Conservation (phyloP, 1,140 invertebrate species). For the Zaprionus inermis region DNA sequence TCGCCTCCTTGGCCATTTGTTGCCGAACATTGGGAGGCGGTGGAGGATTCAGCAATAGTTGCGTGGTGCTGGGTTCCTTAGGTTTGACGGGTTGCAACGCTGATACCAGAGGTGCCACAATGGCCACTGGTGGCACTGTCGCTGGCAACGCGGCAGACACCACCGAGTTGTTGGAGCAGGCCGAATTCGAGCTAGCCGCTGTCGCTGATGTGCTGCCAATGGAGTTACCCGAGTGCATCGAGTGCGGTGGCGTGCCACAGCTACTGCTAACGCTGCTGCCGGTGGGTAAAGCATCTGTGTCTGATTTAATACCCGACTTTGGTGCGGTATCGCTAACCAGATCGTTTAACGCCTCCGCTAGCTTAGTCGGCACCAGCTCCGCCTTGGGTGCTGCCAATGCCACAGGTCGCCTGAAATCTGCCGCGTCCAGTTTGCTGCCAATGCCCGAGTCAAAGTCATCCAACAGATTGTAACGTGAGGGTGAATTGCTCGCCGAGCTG, state of each 20-base stretch:
- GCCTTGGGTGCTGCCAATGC: conserved; percentile 67
- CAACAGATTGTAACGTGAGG: conserved; percentile 85
- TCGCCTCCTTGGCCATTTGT: conserved; percentile 80
- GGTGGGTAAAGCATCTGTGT: conserved; percentile 59
- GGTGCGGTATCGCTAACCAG: conserved; percentile 59
- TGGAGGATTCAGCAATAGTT: conserved; percentile 68
- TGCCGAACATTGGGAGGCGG: conserved; percentile 81
- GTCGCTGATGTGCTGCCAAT: conserved; percentile 75
- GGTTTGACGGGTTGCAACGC: conserved; percentile 82
- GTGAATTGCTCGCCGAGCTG: conserved; percentile 90
- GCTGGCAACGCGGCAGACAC: conserved; percentile 10
- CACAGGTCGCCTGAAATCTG: conserved; percentile 76
- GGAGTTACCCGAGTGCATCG: conserved; percentile 78
- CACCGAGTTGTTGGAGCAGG: conserved; percentile 43
- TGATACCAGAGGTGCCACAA: conserved; percentile 20
- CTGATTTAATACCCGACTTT: conserved; percentile 45
- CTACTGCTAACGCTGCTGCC: conserved; percentile 75
- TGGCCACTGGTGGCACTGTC: not conserved
- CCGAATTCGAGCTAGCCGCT: conserved; percentile 59
- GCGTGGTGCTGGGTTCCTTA: conserved; percentile 83
- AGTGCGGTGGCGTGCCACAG: conserved; percentile 78
- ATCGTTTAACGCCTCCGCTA: conserved; percentile 73
- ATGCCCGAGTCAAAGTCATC: conserved; percentile 85
- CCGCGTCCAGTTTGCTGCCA: conserved; percentile 67
- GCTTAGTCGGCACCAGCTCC: conserved; percentile 73